Conservation (phyloP, 1,140 invertebrate species). For the Brachionus angularis region DNA sequence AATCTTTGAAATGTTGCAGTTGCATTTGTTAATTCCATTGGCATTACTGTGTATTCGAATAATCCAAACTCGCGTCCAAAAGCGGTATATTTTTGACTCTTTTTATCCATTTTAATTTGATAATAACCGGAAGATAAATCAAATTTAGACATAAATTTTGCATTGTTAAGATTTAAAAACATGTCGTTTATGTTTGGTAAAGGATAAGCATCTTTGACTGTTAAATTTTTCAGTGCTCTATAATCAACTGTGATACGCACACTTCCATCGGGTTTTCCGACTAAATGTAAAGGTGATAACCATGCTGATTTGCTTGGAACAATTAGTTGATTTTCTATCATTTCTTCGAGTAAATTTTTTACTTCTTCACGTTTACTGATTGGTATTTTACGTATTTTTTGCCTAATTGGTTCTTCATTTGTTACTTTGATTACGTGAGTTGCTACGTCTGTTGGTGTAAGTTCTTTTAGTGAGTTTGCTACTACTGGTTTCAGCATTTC, state of each 20-base stretch:
- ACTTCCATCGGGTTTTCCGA: background rate
- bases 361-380: too few species aligned
- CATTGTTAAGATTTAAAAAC: background rate
- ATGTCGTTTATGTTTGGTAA: background rate
- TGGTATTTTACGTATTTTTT: too few species aligned
- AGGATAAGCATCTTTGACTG: background rate
- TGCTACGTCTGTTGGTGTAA: too few species aligned
- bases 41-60: conserved; percentile 43
- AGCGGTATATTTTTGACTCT: background rate
- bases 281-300: background rate
- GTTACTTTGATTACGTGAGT: too few species aligned
- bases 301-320: background rate
- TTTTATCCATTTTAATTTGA: background rate
- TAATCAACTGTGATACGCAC: background rate
- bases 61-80: conserved; percentile 12
- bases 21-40: conserved; percentile 17
- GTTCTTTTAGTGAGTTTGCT: too few species aligned
- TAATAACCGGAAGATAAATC: background rate
- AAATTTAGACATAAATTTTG: background rate
- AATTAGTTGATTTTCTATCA: too few species aligned
- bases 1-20: conserved; percentile 42
- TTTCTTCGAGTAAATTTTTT: too few species aligned
- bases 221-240: background rate
- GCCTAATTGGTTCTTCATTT: too few species aligned
- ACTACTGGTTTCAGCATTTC: too few species aligned